phyloP scores from a whole-genome alignment of 2,113 vertebrate species.

The Phodopus roborovskii region DNA sequence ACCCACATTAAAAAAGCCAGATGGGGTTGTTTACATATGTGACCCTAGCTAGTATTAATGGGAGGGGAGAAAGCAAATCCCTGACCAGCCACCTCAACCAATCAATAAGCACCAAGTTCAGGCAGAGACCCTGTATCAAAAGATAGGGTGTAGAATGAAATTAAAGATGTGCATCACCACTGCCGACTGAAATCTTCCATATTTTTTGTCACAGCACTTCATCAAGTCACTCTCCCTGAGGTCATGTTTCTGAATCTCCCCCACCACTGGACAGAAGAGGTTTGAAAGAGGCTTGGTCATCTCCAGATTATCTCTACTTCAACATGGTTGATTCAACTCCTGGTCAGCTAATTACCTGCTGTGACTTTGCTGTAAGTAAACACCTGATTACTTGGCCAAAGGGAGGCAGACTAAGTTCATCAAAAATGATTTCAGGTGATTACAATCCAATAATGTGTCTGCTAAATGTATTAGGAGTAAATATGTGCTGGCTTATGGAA shows the following conservation, averaged over 20 bases:
- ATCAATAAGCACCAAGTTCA: neutral
- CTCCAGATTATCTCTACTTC: neutral
- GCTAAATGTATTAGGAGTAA: neutral
- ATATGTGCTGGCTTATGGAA: neutral
- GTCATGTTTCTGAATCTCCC: neutral
- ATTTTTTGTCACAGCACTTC: neutral
- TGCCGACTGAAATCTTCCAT: neutral
- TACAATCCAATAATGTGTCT: constrained; percentile 34
- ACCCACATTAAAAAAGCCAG: neutral
- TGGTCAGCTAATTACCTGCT: neutral
- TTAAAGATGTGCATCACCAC: too few relatives aligned
- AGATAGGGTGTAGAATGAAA: neutral
- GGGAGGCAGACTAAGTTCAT: constrained; percentile 20
- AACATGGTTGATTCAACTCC: neutral
- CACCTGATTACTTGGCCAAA: neutral
- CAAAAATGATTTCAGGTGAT: constrained; percentile 22
- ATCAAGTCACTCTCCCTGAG: neutral
- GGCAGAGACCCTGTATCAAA: neutral
- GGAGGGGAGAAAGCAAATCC: neutral
- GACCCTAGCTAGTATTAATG: neutral
- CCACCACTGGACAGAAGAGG: neutral
- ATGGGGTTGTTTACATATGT: neutral
- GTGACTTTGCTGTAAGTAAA: neutral
- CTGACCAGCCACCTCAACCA: neutral
- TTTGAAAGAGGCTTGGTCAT: neutral